Base-by-base conservation (phyloP, 2,797 vertebrate genomes). In the Toxotes lorentzi region DNA sequence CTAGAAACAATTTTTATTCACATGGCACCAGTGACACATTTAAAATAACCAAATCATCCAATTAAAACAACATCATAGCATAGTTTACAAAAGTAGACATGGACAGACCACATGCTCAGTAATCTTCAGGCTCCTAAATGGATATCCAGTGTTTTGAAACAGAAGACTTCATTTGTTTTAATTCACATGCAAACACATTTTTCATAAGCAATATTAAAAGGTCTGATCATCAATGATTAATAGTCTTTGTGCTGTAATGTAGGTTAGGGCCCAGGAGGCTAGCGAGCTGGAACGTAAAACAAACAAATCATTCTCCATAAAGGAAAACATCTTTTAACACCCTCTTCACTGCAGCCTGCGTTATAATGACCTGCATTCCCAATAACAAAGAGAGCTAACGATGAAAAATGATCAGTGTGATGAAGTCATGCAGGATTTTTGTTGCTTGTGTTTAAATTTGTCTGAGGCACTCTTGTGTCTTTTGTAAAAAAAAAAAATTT, bases 191-290 rank as follows among this genome's bases (percentile, higher is more conserved):
- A 76, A 30, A 75, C 88, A 34, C 68, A 92, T 93, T 88, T 93
- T 88, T 83, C 83, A 90, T 91, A 88, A 90, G 63, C 60, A 71
- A 81, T 90, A 93, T 92, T 92, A 91, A 93, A 92, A 94, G 92
- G 90, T 92, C 68, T 91, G 85, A 86, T 94, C 89, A 92, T 95
- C 86, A 93, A 94, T 94, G 93, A 94, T 95, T 94, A 95, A 95
- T 94, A 76, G 84, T 92, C 86, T 89, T 93, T 93, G 84, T 91
- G 79, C 70, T 86, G 87, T 91, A 94, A 95, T 95, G 89, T 95
- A 94, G 95, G 94, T 92, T 94, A 93, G 86, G 88, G 62, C 94
- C 91, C 93, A 35, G 62, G 94, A 91, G 94, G 83, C 62, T 13
- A 8, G 74, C 0, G 11, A 47, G 82, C 76, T 76, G 82, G 47